Evolutionary conservation across 2,797 vertebrate species (phyloP), one percentile per base, ranked within the genome.

Genomic region (Harpagifer antarcticus): DNA sequence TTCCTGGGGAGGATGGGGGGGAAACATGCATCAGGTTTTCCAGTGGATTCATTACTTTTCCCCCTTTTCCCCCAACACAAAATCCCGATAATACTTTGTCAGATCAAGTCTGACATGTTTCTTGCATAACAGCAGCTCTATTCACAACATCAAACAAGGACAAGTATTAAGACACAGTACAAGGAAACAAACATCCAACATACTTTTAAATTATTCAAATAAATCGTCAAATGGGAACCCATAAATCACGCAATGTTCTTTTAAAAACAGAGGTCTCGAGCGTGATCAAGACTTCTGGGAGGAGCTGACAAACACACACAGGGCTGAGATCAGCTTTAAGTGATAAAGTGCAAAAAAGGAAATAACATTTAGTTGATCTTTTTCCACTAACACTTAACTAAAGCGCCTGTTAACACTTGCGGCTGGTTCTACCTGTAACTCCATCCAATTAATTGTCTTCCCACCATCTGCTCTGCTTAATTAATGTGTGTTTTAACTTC

Each of bases 391-490:
- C 1, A 0, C 5, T 5, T 45, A 65, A 27, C 49, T 40, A 11
- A 11, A 43, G 40, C 58, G 45, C 27, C 11, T 11, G 53, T 55
- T 16, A 74, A 44, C 52, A 55, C 68, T 52, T 62, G 53, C 31
- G 33, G 65, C 48, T 20, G 60, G 53, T 52, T 82, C 65, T 72
- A 67, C 70, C 63, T 76, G 73, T 63, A 72, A 75, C 81, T 66
- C 58, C 49, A 9, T 43, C n/a, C 53, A 55, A 82, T 75, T 72
- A 56, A 64, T 66, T 12, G 10, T 68, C 63, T 72, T 43, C 17
- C 65, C n/a, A 65, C 61, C 55, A 73, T 81, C 83, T 83, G 83
- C 47, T 74, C 31, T 3, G 42, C 52, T 55, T 62, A 64, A 70
- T 62, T 50, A 47, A 44, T 53, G 61, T 40, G 47, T 64, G 59